Evolutionary conservation across 2,888 invertebrate species (phyloP), one percentile per base, ranked within the genome.

Genomic region (Capitulum mitella): DNA sequence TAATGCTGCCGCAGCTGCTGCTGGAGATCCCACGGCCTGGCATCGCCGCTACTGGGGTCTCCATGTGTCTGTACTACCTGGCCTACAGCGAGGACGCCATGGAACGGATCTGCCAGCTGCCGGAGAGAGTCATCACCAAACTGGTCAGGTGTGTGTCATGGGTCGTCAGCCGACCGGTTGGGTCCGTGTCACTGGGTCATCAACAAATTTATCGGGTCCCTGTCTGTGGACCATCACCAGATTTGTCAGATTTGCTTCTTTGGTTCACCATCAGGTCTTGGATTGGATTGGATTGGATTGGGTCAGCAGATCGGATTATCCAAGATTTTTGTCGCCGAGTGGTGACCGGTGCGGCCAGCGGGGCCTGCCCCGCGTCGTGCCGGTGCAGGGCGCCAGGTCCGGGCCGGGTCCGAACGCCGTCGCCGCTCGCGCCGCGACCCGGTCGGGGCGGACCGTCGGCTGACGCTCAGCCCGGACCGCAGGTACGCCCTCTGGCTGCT

Each of bases 31-130:
- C 96, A 0, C 89, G 95, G 48, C 97, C 97, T 0, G 96, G 97
- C 51, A 92, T 98, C 78, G 96, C 98, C 0, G 95, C 98, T 0
- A 97, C 97, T 0, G 98, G 96, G 26, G 97, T 98, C 1, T 95
- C 97, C 0, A 94, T 98, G 81, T 97, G 97, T 83, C 89, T 99
- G 54, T 98, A 98, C 87, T 98, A 98, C 87, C 88, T 99, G 79
- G 96, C 97, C 0, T 98, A 97, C 87, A 96, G 95, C 85, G 97
- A 97, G 85, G 98, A 98, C 86, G 96, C 97, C 0, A 97, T 99
- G 95, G 98, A 98, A 85, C 89, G 94, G 78, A 95, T 97, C 37
- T 98, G 97, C 84, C 87, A 93, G 37, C 88, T 97, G 85, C 93
- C 96, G 0, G 90, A 93, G 83, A 89, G 90, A 82, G 89, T 92